Base-by-base conservation (phyloP, 2,888 invertebrate genomes). In the Drosophila recens region DNA sequence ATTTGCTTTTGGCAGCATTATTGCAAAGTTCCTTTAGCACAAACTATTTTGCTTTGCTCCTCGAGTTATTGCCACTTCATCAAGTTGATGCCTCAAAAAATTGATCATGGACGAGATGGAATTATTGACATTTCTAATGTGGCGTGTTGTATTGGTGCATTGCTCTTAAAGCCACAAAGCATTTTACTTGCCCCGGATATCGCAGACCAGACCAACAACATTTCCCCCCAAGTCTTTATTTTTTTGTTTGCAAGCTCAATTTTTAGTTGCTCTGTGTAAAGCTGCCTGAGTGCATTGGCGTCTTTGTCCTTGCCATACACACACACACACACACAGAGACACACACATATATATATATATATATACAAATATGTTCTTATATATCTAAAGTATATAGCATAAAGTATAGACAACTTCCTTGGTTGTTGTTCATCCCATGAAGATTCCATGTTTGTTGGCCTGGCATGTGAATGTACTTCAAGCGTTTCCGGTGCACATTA, bases 401-500 rank as follows among this genome's bases (percentile, higher is more conserved):
- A 23, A 64, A n/a, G 13, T 38, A 38, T 38, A 76, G 89, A 83
- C 81, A 76, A 72, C 70, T 83, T 80, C 69, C 80, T 76, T 82
- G 75, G 58, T 75, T 81, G 72, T 68, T 67, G 65, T 79, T 75
- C 82, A 79, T 79, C 49, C 70, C 69, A 57, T 61, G 76, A 43
- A 66, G 67, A 68, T 59, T 64, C 54, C 58, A 65, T 67, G 71
- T 71, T 71, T 81, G 74, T 71, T 72, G 69, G 70, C 66, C 67
- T 73, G 79, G 76, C 78, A 90, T 90, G 90, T 90, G 90, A 89
- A 90, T 90, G 88, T 90, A 89, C 90, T 90, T 84, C 79, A 80
- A 90, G 84, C 88, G 79, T 82, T 90, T 90, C 90, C 90, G 90
- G 89, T 82, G 81, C 79, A 85, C 82, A 88, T 85, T 87, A 88